Evolutionary conservation across 2,888 invertebrate species (phyloP), one percentile per base, ranked within the genome.

Genomic region (Notodonta ziczac): DNA sequence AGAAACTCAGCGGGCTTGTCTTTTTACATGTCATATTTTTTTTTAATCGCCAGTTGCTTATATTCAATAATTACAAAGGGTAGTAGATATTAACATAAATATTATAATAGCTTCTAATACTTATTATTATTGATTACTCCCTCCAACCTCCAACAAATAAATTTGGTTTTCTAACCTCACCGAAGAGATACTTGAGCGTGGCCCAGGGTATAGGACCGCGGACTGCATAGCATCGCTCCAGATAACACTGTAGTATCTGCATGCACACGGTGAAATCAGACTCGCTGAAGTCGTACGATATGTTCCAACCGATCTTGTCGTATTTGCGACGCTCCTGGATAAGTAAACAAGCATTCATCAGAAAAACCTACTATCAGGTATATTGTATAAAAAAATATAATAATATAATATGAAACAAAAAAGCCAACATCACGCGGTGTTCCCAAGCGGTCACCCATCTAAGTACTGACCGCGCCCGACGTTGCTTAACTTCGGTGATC

Each of bases 231-330:
- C 96, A 95, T 73, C 98, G 97, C 16, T 95, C 96, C 59, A 98
- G 91, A 88, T 98, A 98, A 4, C 97, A 97, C 70, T 96, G 96
- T 65, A 98, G 91, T 66, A 98, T 98, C 84, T 96, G 96, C 78
- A 97, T 95, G 89, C 98, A 98, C 44, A 98, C 98, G 65, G 96
- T 95, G 86, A 98, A 98, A 88, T 98, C 98, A 0, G 98, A 97
- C 87, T 98, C 97, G 87, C 97, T 98, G 90, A 98, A 98, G 89
- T 98, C 98, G 86, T 98, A 98, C 59, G 95, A 94, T 69, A 98
- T 97, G 85, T 98, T 98, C 98, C 98, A 98, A 0, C 98, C 98
- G 61, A 98, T 96, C 91, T 98, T 98, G 80, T 97, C 98, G 86
- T 98, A 98, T 84, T 98, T 98, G 70, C 98, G 95, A 55, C 98